Evolutionary conservation across 2,888 invertebrate species (phyloP), one percentile per base, ranked within the genome.

Genomic region (Meliscaeva auricollis): DNA sequence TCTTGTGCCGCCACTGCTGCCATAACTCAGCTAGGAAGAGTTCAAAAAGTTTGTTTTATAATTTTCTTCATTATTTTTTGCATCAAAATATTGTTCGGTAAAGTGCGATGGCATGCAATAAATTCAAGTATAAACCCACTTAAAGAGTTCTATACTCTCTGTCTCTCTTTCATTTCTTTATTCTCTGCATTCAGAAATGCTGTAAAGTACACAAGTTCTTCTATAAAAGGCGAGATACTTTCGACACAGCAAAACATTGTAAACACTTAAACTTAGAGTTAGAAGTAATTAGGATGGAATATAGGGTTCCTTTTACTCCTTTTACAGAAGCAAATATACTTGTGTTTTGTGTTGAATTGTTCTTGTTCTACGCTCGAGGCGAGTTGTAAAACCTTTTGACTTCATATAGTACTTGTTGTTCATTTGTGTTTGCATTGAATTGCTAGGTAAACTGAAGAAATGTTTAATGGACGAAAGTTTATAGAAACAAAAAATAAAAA

Each of bases 201-300:
- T 56, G 56, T 48, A 20, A 3, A 17, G 15, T 6, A 9, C 15
- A 13, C 9, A 30, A 56, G 11, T 64, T 74, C 11, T 48, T 35
- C 32, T 32, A 32, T 70, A 38, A 2, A 38, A 38, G 35, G 35
- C 35, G 35, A 38, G 60, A 79, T 79, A 70, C 79, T 84, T 84
- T 75, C 13, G 60, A 2, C 3, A 8, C 50, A 75, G 72, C 35
- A 80, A 68, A 84, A 75, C 70, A 70, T 74, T 84, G 75, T 50
- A 84, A 84, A 62, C 72, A 80, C 72, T 84, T 72, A 32, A 52
- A 22, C 52, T 77, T 22, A 60, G 46, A 66, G 75, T 80, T 76
- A 68, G 68, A 66, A 60, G 66, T 84, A 84, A 84, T 84, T 84
- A 80, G 74, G 46, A 26, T 4, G 4, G 62, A 64, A 72, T 41